Evolutionary conservation across 2,888 invertebrate genomes (phyloP).

Genomic region (Eupithecia dodoneata): DNA sequence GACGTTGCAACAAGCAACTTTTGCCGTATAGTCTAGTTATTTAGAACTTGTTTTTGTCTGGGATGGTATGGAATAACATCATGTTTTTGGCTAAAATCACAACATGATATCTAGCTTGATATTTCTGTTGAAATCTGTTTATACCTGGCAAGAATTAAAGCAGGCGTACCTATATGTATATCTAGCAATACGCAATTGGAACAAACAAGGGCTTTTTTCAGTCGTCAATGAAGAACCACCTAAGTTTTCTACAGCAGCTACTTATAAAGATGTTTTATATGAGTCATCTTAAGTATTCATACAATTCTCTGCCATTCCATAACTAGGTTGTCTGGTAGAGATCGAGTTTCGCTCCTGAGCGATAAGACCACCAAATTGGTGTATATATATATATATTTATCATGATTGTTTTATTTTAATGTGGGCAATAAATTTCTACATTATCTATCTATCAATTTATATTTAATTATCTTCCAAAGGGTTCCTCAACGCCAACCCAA

Average conservation of each 20-base stretch:
- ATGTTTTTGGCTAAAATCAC: neutral
- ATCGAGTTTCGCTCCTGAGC: no score
- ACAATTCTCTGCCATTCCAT: neutral
- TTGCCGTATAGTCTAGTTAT: neutral
- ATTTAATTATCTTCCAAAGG: slow-evolving; percentile 67
- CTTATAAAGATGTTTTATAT: neutral
- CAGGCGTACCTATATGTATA: neutral
- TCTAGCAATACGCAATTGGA: neutral
- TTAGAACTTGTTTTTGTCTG: neutral
- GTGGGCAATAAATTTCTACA: no score
- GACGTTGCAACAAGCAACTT: neutral
- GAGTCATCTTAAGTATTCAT: neutral
- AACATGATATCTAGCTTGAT: neutral
- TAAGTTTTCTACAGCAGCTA: neutral
- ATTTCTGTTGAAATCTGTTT: neutral
- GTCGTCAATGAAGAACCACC: neutral
- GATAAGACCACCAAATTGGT: no score
- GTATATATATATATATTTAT: no score
- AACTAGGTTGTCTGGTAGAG: neutral
- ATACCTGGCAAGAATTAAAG: neutral
- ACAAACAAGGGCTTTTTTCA: neutral
- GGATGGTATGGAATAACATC: neutral
- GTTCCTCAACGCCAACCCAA: slow-evolving; percentile 95
- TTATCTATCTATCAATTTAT: no score
- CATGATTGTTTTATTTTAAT: no score